These are phyloP conservation scores for Dromius quadrimaculatus DNA, from an alignment of 2,888 invertebrate species.

Conservation along the genomic window DNA sequence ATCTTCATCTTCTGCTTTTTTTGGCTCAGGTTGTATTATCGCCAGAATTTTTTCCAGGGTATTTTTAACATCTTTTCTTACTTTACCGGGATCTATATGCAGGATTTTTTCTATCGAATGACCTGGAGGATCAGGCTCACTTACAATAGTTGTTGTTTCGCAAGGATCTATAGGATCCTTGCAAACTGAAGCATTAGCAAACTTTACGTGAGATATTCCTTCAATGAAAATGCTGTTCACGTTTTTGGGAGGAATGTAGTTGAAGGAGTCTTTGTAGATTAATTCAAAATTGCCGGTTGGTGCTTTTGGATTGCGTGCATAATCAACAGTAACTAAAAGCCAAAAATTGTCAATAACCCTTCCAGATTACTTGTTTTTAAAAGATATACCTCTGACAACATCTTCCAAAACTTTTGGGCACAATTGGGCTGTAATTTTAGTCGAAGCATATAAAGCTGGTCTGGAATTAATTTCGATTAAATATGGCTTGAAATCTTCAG, in stretches of 20 bases:
- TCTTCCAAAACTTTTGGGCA: constrained; percentile 87
- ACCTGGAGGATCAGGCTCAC: not conserved
- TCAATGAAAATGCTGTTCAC: constrained; percentile 53
- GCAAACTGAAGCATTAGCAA: not conserved
- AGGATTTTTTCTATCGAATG: constrained; percentile 24
- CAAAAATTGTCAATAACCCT: not conserved
- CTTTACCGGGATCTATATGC: constrained; percentile 54
- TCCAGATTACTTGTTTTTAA: not conserved
- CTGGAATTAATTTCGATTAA: constrained; percentile 93
- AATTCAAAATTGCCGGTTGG: constrained; percentile 73
- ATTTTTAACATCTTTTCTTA: constrained; percentile 58
- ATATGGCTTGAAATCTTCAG: constrained; percentile 87
- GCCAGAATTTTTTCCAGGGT: constrained; percentile 57
- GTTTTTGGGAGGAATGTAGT: constrained; percentile 1
- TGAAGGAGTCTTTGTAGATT: constrained; percentile 57
- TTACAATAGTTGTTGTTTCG: not conserved
- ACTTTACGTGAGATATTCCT: constrained; percentile 55
- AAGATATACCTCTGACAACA: constrained; percentile 81
- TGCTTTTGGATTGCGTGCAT: constrained; percentile 64
- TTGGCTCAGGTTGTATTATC: constrained; percentile 54
- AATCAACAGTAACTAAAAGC: constrained; percentile 68
- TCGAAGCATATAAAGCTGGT: constrained; percentile 86
- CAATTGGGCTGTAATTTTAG: constrained; percentile 84
- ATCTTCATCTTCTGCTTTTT: not conserved
- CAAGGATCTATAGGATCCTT: not conserved